Conservation (phyloP, 2,888 invertebrate genomes). For the Sepiola atlantica region DNA sequence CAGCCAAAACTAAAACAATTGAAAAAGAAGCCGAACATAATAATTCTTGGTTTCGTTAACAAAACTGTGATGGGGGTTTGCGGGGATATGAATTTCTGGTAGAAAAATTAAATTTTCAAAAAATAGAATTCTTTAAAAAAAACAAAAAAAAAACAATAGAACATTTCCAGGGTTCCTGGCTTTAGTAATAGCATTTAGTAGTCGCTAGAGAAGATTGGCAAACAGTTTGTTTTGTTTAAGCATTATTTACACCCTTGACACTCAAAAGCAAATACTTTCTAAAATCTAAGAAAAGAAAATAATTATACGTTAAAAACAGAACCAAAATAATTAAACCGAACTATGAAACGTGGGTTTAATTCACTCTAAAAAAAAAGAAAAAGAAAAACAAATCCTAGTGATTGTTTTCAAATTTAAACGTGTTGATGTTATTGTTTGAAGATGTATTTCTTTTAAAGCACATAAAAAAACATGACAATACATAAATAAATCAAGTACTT, state of each 20-base stretch:
- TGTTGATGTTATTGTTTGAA: neutral
- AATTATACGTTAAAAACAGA: neutral
- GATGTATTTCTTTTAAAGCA: neutral
- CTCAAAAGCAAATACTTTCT: neutral
- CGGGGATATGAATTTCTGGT: too few species aligned
- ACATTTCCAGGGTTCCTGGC: too few species aligned
- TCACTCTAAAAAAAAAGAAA: neutral
- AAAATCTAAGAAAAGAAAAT: neutral
- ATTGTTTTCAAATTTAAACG: slow-evolving; percentile 12
- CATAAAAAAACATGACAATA: neutral
- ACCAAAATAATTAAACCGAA: neutral
- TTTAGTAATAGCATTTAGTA: neutral
- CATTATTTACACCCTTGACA: neutral
- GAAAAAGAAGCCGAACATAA: too few species aligned
- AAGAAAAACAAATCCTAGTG: neutral
- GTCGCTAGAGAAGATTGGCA: neutral
- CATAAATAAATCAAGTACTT: neutral
- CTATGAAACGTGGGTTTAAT: neutral
- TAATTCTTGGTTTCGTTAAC: too few species aligned
- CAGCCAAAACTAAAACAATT: neutral
- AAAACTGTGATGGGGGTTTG: too few species aligned
- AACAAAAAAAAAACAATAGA: too few species aligned
- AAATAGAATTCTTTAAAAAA: too few species aligned
- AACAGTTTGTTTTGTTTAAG: neutral
- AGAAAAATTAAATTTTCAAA: too few species aligned